Conservation (phyloP, 1,140 invertebrate genomes). For the Sitobion miscanthi region DNA sequence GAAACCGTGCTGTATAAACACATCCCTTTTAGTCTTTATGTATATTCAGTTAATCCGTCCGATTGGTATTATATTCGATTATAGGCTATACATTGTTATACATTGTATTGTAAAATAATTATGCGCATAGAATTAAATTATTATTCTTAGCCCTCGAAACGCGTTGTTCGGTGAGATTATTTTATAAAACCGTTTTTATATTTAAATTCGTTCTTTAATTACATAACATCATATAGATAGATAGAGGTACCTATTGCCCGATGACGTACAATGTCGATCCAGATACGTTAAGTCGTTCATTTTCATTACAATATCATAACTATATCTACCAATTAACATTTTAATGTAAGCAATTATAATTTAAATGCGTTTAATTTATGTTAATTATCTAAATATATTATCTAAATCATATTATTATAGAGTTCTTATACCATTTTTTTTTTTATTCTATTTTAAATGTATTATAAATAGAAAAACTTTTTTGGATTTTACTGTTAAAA, state of each 20-base stretch:
- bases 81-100: not conserved
- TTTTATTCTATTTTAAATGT: not conserved
- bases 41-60: not conserved
- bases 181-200: conserved; percentile 14
- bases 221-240: not conserved
- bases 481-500: not conserved
- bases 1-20: not conserved
- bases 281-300: not conserved
- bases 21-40: not conserved
- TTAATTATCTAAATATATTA: not conserved
- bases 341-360: not conserved
- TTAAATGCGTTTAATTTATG: not conserved
- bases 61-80: not conserved
- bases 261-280: not conserved
- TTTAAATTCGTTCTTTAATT: not conserved
- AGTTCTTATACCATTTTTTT: not conserved
- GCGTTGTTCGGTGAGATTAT: not conserved
- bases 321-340: not conserved
- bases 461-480: conserved; percentile 35
- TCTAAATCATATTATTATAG: not conserved
- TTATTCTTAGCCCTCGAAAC: conserved; percentile 3
- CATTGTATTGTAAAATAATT: conserved; percentile 6
- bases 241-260: not conserved
- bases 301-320: not conserved
- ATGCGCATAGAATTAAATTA: not conserved